These are phyloP conservation scores for Lithobius niger DNA, from an alignment of 1,140 invertebrate species.

Conservation along the genomic window DNA sequence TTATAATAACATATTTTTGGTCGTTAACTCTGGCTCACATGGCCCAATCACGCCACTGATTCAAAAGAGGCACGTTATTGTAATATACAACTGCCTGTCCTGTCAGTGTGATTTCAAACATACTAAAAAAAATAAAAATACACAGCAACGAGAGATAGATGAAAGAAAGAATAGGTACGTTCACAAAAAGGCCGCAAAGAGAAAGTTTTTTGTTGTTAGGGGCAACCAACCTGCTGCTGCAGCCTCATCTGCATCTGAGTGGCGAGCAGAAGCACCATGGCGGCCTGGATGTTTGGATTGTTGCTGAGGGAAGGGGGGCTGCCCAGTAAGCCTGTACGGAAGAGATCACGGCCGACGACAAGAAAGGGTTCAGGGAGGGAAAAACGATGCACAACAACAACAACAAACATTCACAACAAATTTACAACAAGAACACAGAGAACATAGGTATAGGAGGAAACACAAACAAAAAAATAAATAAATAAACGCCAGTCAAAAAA, in stretches of 20 bases:
- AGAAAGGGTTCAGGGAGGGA: neutral
- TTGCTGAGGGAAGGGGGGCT: constrained; percentile 3
- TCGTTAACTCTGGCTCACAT: no score
- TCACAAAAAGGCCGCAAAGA: no score
- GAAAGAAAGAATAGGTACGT: no score
- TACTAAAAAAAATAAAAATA: neutral
- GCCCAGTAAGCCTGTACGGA: neutral
- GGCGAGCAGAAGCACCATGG: constrained; percentile 27
- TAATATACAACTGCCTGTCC: no score
- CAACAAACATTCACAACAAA: neutral
- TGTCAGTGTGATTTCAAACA: neutral
- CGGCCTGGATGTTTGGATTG: constrained; percentile 21
- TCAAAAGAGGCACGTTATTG: no score
- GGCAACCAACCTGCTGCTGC: constrained; percentile 8
- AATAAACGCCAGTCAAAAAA: no score
- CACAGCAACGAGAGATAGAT: no score
- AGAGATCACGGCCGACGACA: neutral
- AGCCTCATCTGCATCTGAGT: constrained; percentile 24
- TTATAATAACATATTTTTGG: no score
- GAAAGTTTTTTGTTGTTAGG: no score
- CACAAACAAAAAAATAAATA: neutral
- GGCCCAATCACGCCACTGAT: no score
- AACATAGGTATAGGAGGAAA: neutral
- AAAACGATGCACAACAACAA: neutral
- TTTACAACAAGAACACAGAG: neutral